Conservation (phyloP, 2,113 vertebrate genomes). For the Prionailurus viverrinus region DNA sequence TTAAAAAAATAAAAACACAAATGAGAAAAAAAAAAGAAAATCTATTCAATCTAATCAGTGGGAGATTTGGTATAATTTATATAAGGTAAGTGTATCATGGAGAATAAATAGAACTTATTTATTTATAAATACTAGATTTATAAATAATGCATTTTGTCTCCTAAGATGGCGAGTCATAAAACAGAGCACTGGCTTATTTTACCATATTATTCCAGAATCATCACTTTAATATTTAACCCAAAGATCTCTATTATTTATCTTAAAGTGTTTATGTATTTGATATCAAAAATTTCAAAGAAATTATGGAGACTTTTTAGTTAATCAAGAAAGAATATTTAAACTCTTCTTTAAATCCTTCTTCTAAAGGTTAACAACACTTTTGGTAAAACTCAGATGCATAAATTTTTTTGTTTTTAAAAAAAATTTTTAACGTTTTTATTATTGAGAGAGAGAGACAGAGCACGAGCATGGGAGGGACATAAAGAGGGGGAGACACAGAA, state of each 20-base stretch:
- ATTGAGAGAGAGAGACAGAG: too few relatives aligned
- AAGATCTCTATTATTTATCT: not conserved
- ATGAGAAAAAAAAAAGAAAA: not conserved
- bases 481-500: too few relatives aligned
- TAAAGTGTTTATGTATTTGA: not conserved
- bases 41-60: not conserved
- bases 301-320: not conserved
- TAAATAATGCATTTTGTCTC: not conserved
- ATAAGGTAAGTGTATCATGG: not conserved
- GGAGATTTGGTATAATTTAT: conserved; percentile 11
- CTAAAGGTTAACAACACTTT: not conserved
- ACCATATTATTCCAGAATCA: not conserved
- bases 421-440: too few relatives aligned
- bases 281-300: conserved; percentile 17
- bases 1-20: too few relatives aligned
- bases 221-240: not conserved
- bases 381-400: not conserved
- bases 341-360: not conserved
- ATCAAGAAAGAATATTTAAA: not conserved
- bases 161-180: not conserved
- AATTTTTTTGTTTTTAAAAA: too few relatives aligned
- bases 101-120: not conserved
- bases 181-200: not conserved
- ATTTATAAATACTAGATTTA: not conserved
- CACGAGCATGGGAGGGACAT: too few relatives aligned